phyloP scores from a whole-genome alignment of 1,140 invertebrate genomes.

The Macrobrachium rosenbergii region DNA sequence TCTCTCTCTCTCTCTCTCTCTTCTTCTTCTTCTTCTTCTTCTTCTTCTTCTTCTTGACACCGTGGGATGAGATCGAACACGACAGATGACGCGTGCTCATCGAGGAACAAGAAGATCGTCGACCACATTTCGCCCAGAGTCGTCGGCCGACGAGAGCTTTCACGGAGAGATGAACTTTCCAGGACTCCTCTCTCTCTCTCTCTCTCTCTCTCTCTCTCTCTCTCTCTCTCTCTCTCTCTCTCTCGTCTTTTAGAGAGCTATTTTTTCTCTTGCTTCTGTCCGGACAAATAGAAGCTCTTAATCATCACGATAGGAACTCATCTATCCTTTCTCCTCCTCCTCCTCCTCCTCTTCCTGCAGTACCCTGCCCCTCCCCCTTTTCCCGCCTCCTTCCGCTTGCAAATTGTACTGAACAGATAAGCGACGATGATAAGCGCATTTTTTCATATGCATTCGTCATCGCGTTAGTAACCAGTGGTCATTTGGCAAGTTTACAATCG shows the following conservation, averaged over 20 bases:
- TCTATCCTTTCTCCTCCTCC: background rate
- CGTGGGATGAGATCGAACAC: background rate
- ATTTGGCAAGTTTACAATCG: no score
- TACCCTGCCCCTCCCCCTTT: background rate
- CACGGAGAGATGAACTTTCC: background rate
- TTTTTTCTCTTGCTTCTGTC: background rate
- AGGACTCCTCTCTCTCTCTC: background rate
- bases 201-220: constrained; percentile 32
- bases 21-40: background rate
- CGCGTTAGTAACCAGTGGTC: no score
- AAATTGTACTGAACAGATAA: no score
- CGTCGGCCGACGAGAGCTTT: no score
- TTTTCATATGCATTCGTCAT: no score
- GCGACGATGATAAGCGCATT: no score
- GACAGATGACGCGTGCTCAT: background rate
- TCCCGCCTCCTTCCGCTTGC: no score
- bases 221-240: constrained; percentile 38
- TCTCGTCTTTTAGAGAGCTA: no score
- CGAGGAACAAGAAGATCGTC: no score
- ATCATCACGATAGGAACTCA: background rate
- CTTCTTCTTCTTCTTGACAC: background rate
- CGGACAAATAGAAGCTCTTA: background rate
- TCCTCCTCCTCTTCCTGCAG: background rate
- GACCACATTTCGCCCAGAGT: no score
- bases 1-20: constrained; percentile 8